Conservation (phyloP, 2,888 invertebrate genomes). For the Gryllus longicercus region DNA sequence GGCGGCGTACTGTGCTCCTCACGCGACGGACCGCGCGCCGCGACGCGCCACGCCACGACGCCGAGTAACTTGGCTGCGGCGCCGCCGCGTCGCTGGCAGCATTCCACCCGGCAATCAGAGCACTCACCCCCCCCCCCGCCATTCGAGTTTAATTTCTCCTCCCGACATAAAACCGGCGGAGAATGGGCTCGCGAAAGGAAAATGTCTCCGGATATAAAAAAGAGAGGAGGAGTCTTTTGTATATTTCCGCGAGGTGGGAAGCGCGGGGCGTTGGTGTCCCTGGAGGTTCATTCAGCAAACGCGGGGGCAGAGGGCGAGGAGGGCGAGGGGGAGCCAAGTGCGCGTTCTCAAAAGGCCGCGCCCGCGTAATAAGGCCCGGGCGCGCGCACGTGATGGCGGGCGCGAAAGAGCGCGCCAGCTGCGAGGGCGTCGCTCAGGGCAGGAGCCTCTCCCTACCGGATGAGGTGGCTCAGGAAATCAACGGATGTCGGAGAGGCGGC, state of each 20-base stretch:
- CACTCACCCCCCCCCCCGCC: background rate
- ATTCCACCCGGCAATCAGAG: background rate
- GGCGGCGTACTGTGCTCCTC: too few species aligned
- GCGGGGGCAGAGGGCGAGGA: background rate
- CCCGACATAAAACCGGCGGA: background rate
- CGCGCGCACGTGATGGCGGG: background rate
- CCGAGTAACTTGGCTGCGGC: too few species aligned
- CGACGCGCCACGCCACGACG: too few species aligned
- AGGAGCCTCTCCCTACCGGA: too few species aligned
- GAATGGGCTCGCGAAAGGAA: constrained; percentile 4
- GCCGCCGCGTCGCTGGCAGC: background rate
- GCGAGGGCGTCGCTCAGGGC: too few species aligned
- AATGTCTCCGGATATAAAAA: background rate
- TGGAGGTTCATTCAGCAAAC: background rate
- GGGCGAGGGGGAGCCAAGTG: background rate
- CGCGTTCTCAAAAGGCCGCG: background rate
- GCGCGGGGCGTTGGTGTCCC: background rate
- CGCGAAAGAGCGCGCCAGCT: too few species aligned
- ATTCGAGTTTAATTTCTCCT: constrained; percentile 6
- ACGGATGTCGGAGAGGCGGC: too few species aligned
- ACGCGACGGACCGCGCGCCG: too few species aligned
- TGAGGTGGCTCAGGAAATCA: too few species aligned
- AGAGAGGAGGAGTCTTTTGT: constrained; percentile 7
- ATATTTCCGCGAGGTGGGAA: constrained; percentile 5
- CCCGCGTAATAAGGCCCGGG: background rate